Evolutionary conservation across 2,797 vertebrate species (phyloP).

Genomic region (Phoeniculus purpureus): DNA sequence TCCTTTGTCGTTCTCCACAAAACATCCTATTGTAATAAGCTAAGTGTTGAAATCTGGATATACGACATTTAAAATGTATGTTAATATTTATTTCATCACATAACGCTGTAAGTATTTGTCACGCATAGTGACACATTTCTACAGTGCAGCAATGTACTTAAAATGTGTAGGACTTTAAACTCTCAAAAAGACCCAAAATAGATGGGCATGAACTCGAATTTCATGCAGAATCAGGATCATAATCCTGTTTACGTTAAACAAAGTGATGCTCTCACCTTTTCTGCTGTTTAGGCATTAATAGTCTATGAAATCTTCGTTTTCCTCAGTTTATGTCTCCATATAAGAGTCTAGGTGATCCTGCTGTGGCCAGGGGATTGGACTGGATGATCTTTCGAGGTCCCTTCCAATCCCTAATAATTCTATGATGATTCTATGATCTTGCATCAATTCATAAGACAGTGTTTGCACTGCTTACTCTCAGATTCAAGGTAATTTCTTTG

Average conservation of each 20-base stretch:
- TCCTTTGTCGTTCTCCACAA: not conserved
- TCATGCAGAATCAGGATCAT: conserved; percentile 3
- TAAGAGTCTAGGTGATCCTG: not conserved
- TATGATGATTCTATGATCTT: not conserved
- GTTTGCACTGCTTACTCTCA: not conserved
- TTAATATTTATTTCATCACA: not conserved
- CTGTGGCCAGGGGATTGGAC: too few species aligned
- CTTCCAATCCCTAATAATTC: too few species aligned
- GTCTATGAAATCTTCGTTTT: not conserved
- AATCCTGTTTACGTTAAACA: conserved; percentile 27
- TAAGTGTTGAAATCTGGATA: not conserved
- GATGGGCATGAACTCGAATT: conserved; percentile 2
- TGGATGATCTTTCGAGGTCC: too few species aligned
- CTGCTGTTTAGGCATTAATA: not conserved
- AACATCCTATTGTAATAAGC: not conserved
- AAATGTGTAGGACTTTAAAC: not conserved
- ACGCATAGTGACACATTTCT: not conserved
- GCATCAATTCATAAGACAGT: not conserved
- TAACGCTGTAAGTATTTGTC: not conserved
- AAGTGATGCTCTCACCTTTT: conserved; percentile 3
- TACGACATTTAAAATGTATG: not conserved
- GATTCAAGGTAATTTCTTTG: conserved; percentile 28
- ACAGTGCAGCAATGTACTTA: not conserved
- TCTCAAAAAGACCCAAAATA: not conserved
- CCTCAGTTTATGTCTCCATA: not conserved